These are phyloP conservation scores for Teinopalpus imperialis DNA, from an alignment of 2,888 invertebrate genomes.

Conservation along the genomic window DNA sequence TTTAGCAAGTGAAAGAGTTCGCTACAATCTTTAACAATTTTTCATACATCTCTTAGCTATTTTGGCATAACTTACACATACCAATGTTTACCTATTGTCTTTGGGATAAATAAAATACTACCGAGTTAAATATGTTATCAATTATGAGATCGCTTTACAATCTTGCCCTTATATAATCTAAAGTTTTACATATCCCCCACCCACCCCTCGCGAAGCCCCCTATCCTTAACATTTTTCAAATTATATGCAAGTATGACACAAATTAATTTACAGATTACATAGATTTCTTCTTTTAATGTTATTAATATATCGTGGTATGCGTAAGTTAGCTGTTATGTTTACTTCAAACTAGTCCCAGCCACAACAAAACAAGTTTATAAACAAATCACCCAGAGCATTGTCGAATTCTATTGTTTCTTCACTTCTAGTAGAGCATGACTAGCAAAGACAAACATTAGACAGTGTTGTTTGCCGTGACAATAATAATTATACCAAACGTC, in stretches of 20 bases:
- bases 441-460: conserved; percentile 20
- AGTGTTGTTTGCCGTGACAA: conserved; percentile 5
- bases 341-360: conserved; percentile 61
- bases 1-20: conserved; percentile 9
- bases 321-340: conserved; percentile 52
- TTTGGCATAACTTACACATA: conserved; percentile 23
- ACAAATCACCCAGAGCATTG: conserved; percentile 62
- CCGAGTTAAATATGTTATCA: conserved; percentile 22
- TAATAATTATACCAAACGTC: conserved; percentile 21
- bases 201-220: conserved; percentile 9
- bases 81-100: conserved; percentile 22
- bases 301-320: conserved; percentile 32
- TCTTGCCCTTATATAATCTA: conserved; percentile 21
- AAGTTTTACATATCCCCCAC: conserved; percentile 14
- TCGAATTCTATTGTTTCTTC: conserved; percentile 30
- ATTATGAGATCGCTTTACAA: conserved; percentile 25
- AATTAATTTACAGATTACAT: conserved; percentile 16
- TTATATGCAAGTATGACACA: conserved; percentile 18
- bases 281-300: conserved; percentile 7
- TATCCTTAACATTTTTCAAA: too few relatives aligned
- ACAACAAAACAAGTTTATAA: conserved; percentile 66
- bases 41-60: conserved; percentile 13
- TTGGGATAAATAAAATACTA: conserved; percentile 25
- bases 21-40: neutral
- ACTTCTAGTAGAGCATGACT: conserved; percentile 19